Evolutionary conservation across 2,113 vertebrate species (phyloP), one percentile per base, ranked within the genome.

Genomic region (Syrrhaptes paradoxus): DNA sequence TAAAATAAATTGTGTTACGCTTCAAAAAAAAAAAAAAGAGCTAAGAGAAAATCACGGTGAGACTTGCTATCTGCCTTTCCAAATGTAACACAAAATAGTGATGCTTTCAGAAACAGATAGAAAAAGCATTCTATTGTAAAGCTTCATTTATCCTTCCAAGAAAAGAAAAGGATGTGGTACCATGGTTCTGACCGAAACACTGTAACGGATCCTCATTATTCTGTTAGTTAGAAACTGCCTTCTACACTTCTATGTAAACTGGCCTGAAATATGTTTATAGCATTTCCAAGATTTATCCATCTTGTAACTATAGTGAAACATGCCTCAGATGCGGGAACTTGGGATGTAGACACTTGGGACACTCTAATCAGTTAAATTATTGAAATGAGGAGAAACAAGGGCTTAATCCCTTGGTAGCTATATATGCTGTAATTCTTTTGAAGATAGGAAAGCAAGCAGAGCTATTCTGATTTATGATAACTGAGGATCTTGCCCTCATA

Each of bases 401-500:
- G 66, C 66, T 81, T 85, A 88, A 92, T 89, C 80, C 71, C 85
- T 65, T 38, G 45, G 70, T 25, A 41, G 14, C 58, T 90, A 9
- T 72, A 85, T 91, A 68, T 79, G 62, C 58, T 87, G 49, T 79
- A 93, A 65, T 85, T 85, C 81, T 89, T 45, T 49, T 85, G 66
- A 70, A 76, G 87, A 79, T 17, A 72, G 34, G 66, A 94, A 87
- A 91, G 34, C 85, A 89, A 90, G 67, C 63, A 91, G 85, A 94
- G 62, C 62, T 94, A 5, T 61, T 87, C 66, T 94, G 90, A 91
- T 93, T 94, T 95, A 96, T 79, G 54, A 24, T 85, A 87, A 58
- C 74, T 29, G 74, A 85, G 45, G 49, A 93, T 94, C 71, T 93
- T 65, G 34, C 71, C 49, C 71, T 79, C 7, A 2, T 38, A n/a